Evolutionary conservation across 2,888 invertebrate genomes (phyloP).

Genomic region (Camponotus fellah): DNA sequence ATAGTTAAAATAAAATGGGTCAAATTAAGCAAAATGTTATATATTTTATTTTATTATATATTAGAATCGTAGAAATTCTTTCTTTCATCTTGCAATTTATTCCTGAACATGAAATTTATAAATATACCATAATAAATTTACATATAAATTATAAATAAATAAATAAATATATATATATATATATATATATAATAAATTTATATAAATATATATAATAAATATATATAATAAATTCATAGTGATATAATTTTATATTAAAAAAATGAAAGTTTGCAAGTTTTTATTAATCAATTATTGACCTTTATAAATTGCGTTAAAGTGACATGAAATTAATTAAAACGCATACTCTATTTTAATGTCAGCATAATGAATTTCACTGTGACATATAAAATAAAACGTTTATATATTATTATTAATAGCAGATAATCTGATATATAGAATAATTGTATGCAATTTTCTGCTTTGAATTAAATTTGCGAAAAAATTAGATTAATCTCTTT

Average conservation of each 20-base stretch:
- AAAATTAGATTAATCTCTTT: constrained; percentile 15
- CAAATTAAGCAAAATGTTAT: background rate
- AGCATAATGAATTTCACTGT: background rate
- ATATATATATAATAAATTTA: too few species aligned
- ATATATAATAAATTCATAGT: background rate
- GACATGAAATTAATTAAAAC: background rate
- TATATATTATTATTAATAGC: background rate
- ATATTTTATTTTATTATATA: constrained; percentile 2
- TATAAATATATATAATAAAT: too few species aligned
- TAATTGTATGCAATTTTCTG: background rate
- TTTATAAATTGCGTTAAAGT: background rate
- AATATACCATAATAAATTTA: background rate
- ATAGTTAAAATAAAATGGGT: background rate
- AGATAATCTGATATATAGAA: background rate
- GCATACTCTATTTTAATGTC: background rate
- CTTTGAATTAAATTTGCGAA: background rate
- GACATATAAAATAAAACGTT: background rate
- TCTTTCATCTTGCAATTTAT: background rate
- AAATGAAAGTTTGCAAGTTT: background rate
- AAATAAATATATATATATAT: background rate
- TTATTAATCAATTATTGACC: background rate
- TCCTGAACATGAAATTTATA: background rate
- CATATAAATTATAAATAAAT: background rate
- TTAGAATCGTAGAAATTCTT: background rate
- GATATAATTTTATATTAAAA: background rate